Evolutionary conservation across 2,113 vertebrate species (phyloP).

Genomic region (Siniperca chuatsi): DNA sequence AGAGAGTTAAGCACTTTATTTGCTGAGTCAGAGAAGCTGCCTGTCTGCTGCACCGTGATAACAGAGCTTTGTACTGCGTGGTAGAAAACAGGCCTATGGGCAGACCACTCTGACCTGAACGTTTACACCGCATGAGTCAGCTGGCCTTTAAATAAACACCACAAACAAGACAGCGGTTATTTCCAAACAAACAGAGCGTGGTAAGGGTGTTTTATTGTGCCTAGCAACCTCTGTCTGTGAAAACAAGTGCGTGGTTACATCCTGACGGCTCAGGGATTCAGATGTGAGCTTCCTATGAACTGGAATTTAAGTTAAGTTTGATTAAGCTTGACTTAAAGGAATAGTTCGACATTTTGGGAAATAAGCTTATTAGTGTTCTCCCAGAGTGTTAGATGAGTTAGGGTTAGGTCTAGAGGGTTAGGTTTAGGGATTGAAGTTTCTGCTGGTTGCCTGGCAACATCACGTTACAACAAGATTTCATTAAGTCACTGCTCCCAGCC

Average conservation of each 20-base stretch:
- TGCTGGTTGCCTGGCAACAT: not conserved
- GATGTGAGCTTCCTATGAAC: not conserved
- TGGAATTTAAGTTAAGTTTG: not conserved
- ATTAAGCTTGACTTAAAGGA: not conserved
- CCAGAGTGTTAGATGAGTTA: not conserved
- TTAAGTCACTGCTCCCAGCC: not conserved
- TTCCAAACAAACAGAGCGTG: not conserved
- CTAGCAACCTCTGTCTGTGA: not conserved
- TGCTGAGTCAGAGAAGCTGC: slow-evolving; percentile 68
- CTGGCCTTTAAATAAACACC: not conserved
- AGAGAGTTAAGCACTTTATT: slow-evolving; percentile 44
- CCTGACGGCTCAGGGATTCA: not conserved
- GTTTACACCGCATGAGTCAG: slow-evolving; percentile 23
- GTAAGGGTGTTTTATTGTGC: not conserved
- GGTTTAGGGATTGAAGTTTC: not conserved
- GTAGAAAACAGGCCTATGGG: slow-evolving; percentile 28
- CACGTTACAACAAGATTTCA: not conserved
- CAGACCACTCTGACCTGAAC: slow-evolving; percentile 24
- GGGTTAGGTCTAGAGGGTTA: not conserved
- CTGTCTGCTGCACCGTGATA: slow-evolving; percentile 35
- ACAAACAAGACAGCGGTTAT: slow-evolving; percentile 3
- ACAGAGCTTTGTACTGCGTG: slow-evolving; percentile 37
- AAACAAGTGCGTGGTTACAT: not conserved
- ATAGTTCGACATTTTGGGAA: not conserved
- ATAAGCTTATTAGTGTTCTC: not conserved